Evolutionary conservation across 2,888 invertebrate species (phyloP).

Genomic region (Pristionchus maxplancki): DNA sequence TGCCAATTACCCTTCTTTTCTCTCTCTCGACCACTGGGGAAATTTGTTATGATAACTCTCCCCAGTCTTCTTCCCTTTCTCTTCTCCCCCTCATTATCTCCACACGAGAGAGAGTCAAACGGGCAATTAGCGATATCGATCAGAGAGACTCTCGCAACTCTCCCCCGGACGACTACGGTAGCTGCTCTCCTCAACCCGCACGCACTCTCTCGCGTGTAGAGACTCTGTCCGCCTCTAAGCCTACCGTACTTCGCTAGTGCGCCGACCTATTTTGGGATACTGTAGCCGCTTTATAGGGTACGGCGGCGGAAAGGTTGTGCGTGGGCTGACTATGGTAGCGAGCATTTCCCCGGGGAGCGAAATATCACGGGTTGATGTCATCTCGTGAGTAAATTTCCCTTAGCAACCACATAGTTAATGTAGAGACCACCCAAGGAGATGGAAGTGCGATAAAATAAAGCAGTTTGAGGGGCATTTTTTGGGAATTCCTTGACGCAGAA

Average conservation of each 20-base stretch:
- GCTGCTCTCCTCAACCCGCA: neutral
- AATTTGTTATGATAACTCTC: slow-evolving; percentile 9
- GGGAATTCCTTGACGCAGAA: no score
- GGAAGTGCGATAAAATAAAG: no score
- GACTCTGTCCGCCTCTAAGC: no score
- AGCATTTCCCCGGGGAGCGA: neutral
- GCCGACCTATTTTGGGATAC: neutral
- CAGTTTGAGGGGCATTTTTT: no score
- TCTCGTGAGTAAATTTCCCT: neutral
- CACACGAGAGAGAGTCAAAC: neutral
- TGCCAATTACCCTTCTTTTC: neutral
- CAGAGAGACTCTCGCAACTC: neutral
- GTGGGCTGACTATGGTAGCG: neutral
- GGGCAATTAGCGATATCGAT: neutral
- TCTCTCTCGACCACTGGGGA: neutral
- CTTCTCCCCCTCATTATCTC: neutral
- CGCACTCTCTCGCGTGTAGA: no score
- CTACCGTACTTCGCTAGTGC: no score
- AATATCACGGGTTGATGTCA: neutral
- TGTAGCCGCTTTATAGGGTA: neutral
- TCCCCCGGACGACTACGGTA: neutral
- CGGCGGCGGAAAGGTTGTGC: neutral
- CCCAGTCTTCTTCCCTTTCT: neutral
- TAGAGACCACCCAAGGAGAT: neutral
- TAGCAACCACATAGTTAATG: neutral